Evolutionary conservation across 2,113 vertebrate genomes (phyloP).

Genomic region (Burhinus bistriatus): DNA sequence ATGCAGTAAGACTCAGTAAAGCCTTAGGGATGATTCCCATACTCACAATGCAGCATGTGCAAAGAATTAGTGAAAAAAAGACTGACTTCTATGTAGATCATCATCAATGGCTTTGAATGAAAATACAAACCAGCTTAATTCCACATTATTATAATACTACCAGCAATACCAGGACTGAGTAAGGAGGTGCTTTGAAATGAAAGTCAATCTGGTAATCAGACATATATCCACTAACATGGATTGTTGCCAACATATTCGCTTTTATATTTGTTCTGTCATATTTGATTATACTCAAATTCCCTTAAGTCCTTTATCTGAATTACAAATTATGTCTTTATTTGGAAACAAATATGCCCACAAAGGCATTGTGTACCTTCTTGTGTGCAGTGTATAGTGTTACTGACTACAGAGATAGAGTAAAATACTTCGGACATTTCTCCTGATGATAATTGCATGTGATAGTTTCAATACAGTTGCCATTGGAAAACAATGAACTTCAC

Average conservation of each 20-base stretch:
- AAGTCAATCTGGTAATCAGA: background rate
- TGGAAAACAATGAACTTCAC: background rate
- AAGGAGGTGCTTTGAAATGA: slow-evolving; percentile 3
- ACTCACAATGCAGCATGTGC: background rate
- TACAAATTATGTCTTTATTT: slow-evolving; percentile 45
- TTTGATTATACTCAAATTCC: slow-evolving; percentile 38
- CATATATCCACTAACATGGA: background rate
- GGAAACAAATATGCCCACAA: slow-evolving; percentile 40
- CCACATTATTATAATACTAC: background rate
- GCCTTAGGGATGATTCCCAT: background rate
- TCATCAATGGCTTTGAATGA: background rate
- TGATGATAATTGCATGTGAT: background rate
- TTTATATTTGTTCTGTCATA: slow-evolving; percentile 22
- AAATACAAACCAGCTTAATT: background rate
- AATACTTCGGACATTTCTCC: background rate
- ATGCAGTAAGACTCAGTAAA: background rate
- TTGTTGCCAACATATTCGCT: background rate
- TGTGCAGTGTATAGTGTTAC: background rate
- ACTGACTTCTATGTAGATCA: background rate
- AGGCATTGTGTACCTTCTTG: slow-evolving; percentile 1
- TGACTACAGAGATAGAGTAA: background rate
- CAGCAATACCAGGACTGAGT: background rate
- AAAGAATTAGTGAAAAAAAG: background rate
- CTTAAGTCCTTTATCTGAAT: slow-evolving; percentile 8
- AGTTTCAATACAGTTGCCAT: background rate